Base-by-base conservation (phyloP, 2,797 vertebrate species). In the Neosilurus mollespiculum region DNA sequence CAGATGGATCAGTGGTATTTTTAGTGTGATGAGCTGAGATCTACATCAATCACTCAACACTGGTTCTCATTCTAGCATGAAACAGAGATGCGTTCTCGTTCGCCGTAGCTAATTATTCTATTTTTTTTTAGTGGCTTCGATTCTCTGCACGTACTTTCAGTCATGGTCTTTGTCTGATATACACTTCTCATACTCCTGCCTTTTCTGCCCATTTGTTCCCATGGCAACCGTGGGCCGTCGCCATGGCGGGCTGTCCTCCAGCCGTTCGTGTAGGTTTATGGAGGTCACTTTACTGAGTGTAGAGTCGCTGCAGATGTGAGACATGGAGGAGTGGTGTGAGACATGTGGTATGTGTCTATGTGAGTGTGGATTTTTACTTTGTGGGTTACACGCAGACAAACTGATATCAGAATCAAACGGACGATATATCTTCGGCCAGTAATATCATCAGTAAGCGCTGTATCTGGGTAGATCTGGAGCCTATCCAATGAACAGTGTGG, bases 151-250 rank as follows among this genome's bases (percentile, higher is more conserved):
- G 2, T 16, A 16, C 34, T 76, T 59, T 76, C 72, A 76, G 26
- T 75, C 18, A 26, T 30, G 53, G 24, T 61, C 34, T 61, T 62
- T 62, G 75, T 78, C 58, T n/a, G 75, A 64, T 78, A 64, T n/a
- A 78, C 59, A 18, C 59, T 49, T 24, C 10, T 90, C 79, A 65
- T 70, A 91, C 91, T n/a, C 89, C 91, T 90, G 90, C 84, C 84
- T 61, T 90, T 89, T 90, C 85, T 24, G 22, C 89, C 87, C 0
- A 70, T 88, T 87, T 87, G 90, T 94, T 93, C 85, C 90, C 89
- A 91, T 90, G 90, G 91, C 86, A 93, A 94, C 93, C 83, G 86
- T 83, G 90, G 86, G 90, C 88, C 76, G 81, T 80, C 67, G 53
- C 81, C 30, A 82, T 87, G 83, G 84, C 24, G 34, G 81, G 77